Base-by-base conservation (phyloP, 1,140 invertebrate genomes). In the Octopus sinensis region DNA sequence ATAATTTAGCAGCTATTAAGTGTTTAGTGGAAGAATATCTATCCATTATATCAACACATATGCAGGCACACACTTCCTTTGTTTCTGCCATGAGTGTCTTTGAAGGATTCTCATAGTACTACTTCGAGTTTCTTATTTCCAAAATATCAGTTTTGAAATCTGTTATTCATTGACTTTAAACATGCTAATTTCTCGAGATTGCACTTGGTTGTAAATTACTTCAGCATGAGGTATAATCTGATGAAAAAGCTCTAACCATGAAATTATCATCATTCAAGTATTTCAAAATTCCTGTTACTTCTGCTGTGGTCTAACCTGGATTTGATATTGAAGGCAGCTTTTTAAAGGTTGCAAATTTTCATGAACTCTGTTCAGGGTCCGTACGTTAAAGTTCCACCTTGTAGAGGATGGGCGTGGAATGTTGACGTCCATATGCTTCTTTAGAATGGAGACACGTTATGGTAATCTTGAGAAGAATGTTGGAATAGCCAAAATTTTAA, bases 11-110 rank as follows among this genome's bases (percentile, higher is more conserved):
- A 62, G 17, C 4, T 62, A 62, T 17, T 62, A 62, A 62, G 17
- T 62, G 56, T 62, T 62, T 62, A 62, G 56, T 62, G 56, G 56
- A 62, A 62, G 56, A 62, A 62, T 62, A 62, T 62, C 56, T 62
- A 17, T 62, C 17, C 56, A 62, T 62, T 62, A 62, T 62, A 62
- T 62, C 56, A 62, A 62, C 56, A 62, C 56, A 62, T 62, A 62
- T 62, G 17, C 56, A 62, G 30, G 9, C 56, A 62, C 56, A 62
- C 56, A 62, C 56, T 62, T 62, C 56, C 17, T 62, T 62, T 12
- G 17, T 62, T 9, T 62, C 56, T 62, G 56, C 56, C 17, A 9
- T 62, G 56, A 62, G 17, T 62, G 56, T 62, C 17, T 62, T 9
- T 62, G 56, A 62, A 62, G 9, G 1, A 62, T 62, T 62, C 17